phyloP scores from a whole-genome alignment of 2,797 vertebrate genomes.

The Lepidocolaptes lacrymiger region DNA sequence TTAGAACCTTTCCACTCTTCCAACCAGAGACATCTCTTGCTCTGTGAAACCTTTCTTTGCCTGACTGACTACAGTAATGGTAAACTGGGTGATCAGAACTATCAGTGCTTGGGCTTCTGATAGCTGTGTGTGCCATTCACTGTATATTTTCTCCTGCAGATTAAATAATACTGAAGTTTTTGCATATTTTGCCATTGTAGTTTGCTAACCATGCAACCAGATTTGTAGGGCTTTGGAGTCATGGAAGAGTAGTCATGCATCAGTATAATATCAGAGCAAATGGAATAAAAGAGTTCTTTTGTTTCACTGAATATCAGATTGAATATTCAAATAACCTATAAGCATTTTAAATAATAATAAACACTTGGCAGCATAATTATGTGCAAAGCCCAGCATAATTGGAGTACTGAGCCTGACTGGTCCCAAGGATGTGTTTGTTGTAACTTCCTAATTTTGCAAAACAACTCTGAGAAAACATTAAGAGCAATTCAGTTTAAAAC shows the following conservation, averaged over 20 bases:
- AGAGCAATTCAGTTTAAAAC: neutral
- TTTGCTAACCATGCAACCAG: constrained; percentile 15
- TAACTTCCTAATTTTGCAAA: constrained; percentile 27
- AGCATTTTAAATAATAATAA: constrained; percentile 52
- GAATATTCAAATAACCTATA: constrained; percentile 65
- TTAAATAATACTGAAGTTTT: constrained; percentile 52
- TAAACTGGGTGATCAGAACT: constrained; percentile 23
- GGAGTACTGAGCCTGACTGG: constrained; percentile 16
- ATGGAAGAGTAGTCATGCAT: constrained; percentile 32
- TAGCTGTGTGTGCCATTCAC: neutral
- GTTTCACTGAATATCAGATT: constrained; percentile 41
- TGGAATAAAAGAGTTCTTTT: constrained; percentile 44
- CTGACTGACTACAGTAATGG: neutral
- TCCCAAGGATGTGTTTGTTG: neutral
- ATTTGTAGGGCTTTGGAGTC: constrained; percentile 51
- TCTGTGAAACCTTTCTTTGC: constrained; percentile 36
- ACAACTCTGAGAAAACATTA: neutral
- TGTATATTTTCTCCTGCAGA: constrained; percentile 32
- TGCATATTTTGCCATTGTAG: constrained; percentile 49
- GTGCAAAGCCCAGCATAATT: constrained; percentile 34
- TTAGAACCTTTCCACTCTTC: neutral
- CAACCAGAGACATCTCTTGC: neutral
- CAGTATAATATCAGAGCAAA: constrained; percentile 47
- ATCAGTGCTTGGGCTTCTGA: neutral
- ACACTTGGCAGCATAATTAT: neutral